phyloP scores from a whole-genome alignment of 2,797 vertebrate species.

The Pelochelys cantorii region DNA sequence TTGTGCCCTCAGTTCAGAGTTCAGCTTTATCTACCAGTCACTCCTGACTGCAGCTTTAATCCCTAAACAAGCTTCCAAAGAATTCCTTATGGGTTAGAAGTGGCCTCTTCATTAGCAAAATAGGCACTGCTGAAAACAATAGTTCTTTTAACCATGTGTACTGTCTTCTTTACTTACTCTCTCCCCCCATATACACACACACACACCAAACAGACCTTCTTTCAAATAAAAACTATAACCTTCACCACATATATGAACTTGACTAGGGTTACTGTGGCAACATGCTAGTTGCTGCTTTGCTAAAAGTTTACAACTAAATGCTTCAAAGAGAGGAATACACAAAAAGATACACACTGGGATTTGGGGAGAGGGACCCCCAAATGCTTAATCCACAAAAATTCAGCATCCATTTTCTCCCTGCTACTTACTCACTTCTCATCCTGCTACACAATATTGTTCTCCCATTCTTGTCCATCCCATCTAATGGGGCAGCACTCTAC shows the following conservation, averaged over 20 bases:
- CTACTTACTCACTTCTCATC: background rate
- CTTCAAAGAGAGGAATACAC: background rate
- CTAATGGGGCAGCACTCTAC: conserved; percentile 11
- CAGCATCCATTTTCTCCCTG: background rate
- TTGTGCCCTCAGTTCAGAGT: conserved; percentile 64
- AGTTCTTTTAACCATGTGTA: background rate
- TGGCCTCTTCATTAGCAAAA: background rate
- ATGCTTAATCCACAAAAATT: background rate
- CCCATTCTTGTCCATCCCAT: background rate
- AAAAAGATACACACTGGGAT: background rate
- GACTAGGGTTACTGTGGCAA: background rate
- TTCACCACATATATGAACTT: background rate
- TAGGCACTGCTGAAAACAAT: background rate
- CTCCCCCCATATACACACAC: too few relatives aligned
- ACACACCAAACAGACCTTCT: background rate
- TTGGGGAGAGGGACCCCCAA: too few relatives aligned
- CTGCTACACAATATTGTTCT: conserved; percentile 36
- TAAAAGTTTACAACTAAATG: background rate
- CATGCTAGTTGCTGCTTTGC: background rate
- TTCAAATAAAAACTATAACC: background rate
- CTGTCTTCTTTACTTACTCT: background rate
- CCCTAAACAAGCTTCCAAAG: conserved; percentile 39
- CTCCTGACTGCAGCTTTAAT: conserved; percentile 56
- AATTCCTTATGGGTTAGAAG: background rate
- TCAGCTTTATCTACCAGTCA: conserved; percentile 67